Evolutionary conservation across 1,140 invertebrate species (phyloP), one percentile per base, ranked within the genome.

Genomic region (Lethocerus indicus): DNA sequence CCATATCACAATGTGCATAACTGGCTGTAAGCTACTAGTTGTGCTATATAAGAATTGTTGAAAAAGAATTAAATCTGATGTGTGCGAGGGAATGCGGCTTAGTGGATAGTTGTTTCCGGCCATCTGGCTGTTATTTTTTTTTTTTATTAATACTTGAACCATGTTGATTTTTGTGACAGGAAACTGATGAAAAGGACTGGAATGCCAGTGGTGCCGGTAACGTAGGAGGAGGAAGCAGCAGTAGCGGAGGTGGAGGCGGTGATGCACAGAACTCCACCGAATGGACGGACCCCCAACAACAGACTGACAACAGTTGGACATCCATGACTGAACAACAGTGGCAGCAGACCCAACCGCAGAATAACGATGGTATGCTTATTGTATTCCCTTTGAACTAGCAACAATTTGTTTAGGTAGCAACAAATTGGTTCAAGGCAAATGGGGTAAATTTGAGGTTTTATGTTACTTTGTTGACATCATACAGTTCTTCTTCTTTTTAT

Each of bases 321-420:
- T 25, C 7, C 28, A 20, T 28, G 13, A 14, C 42, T 1, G 42
- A 44, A 14, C 25, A 39, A 25, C 36, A 36, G 18, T 39, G 47
- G 47, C 26, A 7, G 13, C 36, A 39, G 21, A 1, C 47, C 7
- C 37, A 49, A 24, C 9, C 27, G 16, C 47, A 40, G 12, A 16
- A 50, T 13, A 43, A 43, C 7, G 49, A 41, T 43, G 42, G 49
- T 44, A 41, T 41, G n/a, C n/a, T 9, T n/a, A 41, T 41, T n/a
- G 39, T 41, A n/a, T n/a, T n/a, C n/a, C n/a, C n/a, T n/a, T n/a
- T n/a, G n/a, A n/a, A n/a, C n/a, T n/a, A n/a, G n/a, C n/a, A n/a
- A n/a, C n/a, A n/a, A n/a, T n/a, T n/a, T n/a, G n/a, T n/a, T n/a
- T n/a, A n/a, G n/a, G n/a, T n/a, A n/a, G n/a, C n/a, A n/a, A n/a